phyloP scores from a whole-genome alignment of 2,113 vertebrate genomes.

The Shinisaurus crocodilurus region DNA sequence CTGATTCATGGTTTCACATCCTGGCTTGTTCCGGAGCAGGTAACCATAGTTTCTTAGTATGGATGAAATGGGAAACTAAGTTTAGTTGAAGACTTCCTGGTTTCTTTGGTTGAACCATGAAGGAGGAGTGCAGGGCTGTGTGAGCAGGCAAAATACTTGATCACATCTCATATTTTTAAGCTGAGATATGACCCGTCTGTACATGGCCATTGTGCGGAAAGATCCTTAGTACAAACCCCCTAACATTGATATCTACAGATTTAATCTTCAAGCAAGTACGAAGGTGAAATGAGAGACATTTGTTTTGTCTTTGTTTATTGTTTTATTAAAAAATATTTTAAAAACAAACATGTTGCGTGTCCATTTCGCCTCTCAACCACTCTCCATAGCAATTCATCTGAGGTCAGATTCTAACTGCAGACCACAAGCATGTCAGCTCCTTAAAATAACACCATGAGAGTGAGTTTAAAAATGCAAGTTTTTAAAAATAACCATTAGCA shows the following conservation, averaged over 20 bases:
- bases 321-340: neutral
- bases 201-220: neutral
- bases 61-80: no score
- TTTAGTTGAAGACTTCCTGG: no score
- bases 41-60: no score
- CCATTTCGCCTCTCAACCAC: neutral
- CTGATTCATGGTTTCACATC: no score
- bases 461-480: neutral
- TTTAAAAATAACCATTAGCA: constrained; percentile 1
- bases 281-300: neutral
- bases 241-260: neutral
- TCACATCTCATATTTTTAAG: no score
- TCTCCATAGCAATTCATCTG: neutral
- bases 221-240: neutral
- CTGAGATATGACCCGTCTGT: neutral
- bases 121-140: no score
- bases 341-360: neutral
- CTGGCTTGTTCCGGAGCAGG: no score
- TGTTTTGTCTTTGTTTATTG: neutral
- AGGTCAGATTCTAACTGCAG: constrained; percentile 5
- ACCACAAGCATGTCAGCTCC: constrained; percentile 3
- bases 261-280: neutral
- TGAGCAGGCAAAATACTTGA: no score
- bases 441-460: constrained; percentile 25
- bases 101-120: no score